A percentile compares a stretch with the other conserved stretches of the same genome.
Conservation (phyloP, 2,113 vertebrate genomes). For the Cephalophus harveyi region DNA sequence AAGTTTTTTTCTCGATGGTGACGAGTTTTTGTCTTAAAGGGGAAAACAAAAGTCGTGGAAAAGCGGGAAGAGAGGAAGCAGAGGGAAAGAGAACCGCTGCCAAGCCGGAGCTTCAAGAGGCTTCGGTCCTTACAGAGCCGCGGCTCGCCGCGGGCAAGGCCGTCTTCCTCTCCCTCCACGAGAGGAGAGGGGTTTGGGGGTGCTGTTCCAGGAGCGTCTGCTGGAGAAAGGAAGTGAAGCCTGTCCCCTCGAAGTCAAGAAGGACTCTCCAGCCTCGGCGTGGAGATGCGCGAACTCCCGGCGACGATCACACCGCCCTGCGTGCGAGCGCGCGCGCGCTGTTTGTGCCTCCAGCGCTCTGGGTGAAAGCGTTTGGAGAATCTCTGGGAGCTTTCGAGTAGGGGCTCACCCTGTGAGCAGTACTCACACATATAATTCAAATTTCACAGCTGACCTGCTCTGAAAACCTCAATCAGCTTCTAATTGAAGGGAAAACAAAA, state of each 20-base stretch:
- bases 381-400: conserved; percentile 83
- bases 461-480: conserved; percentile 99
- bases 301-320: neutral
- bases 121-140: neutral
- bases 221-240: neutral
- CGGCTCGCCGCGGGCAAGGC: accelerated
- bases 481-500: conserved; percentile 98
- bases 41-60: neutral
- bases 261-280: neutral
- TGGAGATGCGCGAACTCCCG: neutral
- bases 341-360: conserved; percentile 70
- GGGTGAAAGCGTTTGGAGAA: conserved; percentile 81
- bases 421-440: conserved; percentile 95
- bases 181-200: neutral
- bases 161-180: neutral
- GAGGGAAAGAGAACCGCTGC: neutral
- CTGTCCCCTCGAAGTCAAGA: neutral
- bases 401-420: conserved; percentile 88
- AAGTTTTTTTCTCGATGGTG: neutral
- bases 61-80: neutral
- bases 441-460: conserved; percentile 99
- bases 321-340: neutral
- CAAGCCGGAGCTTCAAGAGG: neutral
- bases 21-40: neutral
- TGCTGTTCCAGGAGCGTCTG: neutral